Percentiles rank a stretch among this genome's conserved stretches.
phyloP scores from a whole-genome alignment of 1,140 invertebrate genomes.

The Drosophila busckii region DNA sequence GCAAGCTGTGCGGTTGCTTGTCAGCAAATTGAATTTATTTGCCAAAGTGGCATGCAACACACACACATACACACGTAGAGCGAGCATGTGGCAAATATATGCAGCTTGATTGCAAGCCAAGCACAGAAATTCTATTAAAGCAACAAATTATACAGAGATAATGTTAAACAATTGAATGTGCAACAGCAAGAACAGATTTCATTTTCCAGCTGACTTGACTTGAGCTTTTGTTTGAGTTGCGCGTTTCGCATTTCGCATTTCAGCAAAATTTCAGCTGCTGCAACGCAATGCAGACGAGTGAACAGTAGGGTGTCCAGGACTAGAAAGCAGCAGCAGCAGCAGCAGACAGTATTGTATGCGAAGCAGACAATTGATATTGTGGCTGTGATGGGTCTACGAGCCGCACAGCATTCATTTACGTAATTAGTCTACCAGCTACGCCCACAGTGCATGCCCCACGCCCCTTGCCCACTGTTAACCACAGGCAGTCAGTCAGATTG shows the following conservation, averaged over 20 bases:
- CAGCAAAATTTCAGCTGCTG: constrained; percentile 70
- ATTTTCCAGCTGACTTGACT: constrained; percentile 67
- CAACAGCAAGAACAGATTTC: constrained; percentile 47
- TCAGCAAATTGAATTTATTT: constrained; percentile 31
- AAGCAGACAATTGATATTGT: constrained; percentile 32
- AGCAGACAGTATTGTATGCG: constrained; percentile 35
- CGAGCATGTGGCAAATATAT: background rate
- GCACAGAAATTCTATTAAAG: constrained; percentile 3
- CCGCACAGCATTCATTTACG: constrained; percentile 63
- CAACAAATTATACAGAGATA: constrained; percentile 55
- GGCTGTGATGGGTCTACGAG: constrained; percentile 2
- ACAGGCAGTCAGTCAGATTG: constrained; percentile 17
- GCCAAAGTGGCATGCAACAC: constrained; percentile 11
- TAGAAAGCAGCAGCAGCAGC: constrained; percentile 21
- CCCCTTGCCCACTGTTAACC: constrained; percentile 22
- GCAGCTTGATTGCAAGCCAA: constrained; percentile 19
- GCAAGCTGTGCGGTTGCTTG: background rate
- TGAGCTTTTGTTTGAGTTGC: constrained; percentile 38
- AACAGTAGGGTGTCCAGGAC: constrained; percentile 8
- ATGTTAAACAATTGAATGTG: constrained; percentile 3
- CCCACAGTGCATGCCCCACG: constrained; percentile 22
- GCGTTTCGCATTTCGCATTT: constrained; percentile 65
- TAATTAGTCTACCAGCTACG: constrained; percentile 65
- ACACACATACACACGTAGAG: constrained; percentile 12
- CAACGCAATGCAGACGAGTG: constrained; percentile 51